A percentile compares a stretch with the other conserved stretches of the same genome.
phyloP scores from a whole-genome alignment of 2,888 invertebrate genomes.

The Drosophila barbarae region DNA sequence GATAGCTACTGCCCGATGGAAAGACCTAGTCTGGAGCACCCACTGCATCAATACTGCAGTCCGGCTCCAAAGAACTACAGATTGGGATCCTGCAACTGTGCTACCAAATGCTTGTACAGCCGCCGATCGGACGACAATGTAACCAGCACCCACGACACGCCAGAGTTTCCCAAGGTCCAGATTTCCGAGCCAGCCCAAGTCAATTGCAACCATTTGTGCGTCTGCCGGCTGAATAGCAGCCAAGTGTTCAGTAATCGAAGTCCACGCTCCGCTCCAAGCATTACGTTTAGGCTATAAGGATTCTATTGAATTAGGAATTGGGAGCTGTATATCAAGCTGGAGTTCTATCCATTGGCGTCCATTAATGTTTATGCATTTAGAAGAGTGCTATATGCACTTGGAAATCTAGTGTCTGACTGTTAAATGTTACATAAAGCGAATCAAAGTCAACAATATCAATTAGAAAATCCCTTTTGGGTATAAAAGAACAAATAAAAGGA shows the following conservation, averaged over 20 bases:
- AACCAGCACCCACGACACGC: conserved; percentile 42
- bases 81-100: conserved; percentile 69
- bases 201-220: conserved; percentile 70
- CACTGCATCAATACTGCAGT: conserved; percentile 32
- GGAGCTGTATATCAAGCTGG: conserved; percentile 15
- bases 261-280: conserved; percentile 78
- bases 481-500: neutral
- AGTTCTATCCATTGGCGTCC: conserved; percentile 4
- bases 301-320: neutral
- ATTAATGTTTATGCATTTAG: conserved; percentile 7
- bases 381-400: neutral
- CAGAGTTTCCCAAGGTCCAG: conserved; percentile 24
- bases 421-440: conserved; percentile 2
- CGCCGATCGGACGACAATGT: conserved; percentile 77
- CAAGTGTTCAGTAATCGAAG: conserved; percentile 59
- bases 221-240: conserved; percentile 74
- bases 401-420: neutral
- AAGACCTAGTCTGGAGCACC: conserved; percentile 26
- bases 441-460: neutral
- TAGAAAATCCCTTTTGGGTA: neutral
- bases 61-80: conserved; percentile 30
- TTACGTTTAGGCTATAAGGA: conserved; percentile 75
- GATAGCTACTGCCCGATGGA: conserved; percentile 48
- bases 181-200: conserved; percentile 39
- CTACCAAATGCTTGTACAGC: conserved; percentile 75